Conservation (phyloP, 2,113 vertebrate species). For the Chlorodrepanis virens region DNA sequence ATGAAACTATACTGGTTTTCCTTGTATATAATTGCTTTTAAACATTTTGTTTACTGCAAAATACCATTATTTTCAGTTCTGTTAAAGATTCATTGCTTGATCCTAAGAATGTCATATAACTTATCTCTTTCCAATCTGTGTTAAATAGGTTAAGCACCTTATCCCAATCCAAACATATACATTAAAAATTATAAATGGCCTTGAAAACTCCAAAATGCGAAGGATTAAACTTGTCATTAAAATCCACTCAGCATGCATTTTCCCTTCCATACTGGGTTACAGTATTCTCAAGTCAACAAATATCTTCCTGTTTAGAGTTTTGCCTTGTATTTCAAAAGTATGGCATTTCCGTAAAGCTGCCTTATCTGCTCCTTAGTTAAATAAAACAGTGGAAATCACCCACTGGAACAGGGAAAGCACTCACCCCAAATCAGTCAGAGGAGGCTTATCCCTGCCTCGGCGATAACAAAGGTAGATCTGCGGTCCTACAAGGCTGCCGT, state of each 20-base stretch:
- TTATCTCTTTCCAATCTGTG: background rate
- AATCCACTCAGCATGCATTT: background rate
- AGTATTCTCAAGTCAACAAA: background rate
- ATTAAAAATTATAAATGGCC: background rate
- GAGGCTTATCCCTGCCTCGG: slow-evolving; percentile 94
- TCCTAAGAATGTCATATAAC: background rate
- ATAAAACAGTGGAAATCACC: background rate
- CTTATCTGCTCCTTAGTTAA: background rate
- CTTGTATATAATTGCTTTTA: background rate
- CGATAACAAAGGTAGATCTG: slow-evolving; percentile 96
- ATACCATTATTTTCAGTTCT: background rate
- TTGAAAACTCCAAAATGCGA: background rate
- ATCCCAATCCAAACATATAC: background rate
- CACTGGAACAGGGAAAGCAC: slow-evolving; percentile 43
- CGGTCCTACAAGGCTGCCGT: slow-evolving; percentile 90
- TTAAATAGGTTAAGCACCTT: background rate
- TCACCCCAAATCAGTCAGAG: slow-evolving; percentile 97
- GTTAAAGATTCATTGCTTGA: background rate
- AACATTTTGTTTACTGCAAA: background rate
- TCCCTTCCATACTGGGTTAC: background rate
- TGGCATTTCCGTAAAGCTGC: background rate
- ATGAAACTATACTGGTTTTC: background rate
- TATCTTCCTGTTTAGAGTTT: background rate
- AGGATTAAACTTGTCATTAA: background rate
- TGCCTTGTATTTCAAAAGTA: background rate